These are phyloP conservation scores for Aromia moschata DNA, from an alignment of 2,888 invertebrate genomes.

Conservation along the genomic window DNA sequence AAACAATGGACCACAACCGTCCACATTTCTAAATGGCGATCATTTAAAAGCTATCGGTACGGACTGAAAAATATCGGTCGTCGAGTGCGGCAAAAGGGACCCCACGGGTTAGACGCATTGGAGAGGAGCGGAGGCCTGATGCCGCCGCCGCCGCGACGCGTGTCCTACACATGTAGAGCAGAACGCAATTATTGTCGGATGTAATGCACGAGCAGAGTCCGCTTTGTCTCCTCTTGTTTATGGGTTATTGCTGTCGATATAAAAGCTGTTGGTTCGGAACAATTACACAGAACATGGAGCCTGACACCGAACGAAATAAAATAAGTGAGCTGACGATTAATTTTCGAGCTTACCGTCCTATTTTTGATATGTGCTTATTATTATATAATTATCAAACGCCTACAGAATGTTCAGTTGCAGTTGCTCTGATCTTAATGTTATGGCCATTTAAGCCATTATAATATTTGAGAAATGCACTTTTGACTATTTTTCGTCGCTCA, in stretches of 20 bases:
- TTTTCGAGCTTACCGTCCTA: too few species aligned
- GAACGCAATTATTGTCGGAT: conserved; percentile 61
- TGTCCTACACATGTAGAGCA: conserved; percentile 63
- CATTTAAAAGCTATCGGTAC: too few species aligned
- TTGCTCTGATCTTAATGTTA: too few species aligned
- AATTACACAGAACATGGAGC: conserved; percentile 43
- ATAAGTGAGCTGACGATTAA: conserved; percentile 3
- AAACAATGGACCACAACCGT: too few species aligned
- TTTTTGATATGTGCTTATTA: too few species aligned
- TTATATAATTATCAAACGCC: too few species aligned
- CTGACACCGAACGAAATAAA: conserved; percentile 29
- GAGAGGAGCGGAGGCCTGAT: conserved; percentile 40
- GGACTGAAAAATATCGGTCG: too few species aligned
- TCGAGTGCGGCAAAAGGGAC: conserved; percentile 15
- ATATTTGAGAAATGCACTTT: too few species aligned
- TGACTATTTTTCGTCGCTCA: too few species aligned
- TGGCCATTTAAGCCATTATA: too few species aligned
- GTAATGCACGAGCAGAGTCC: conserved; percentile 58
- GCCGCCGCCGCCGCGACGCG: conserved; percentile 59
- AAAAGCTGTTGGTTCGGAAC: conserved; percentile 60
- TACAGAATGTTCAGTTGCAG: too few species aligned
- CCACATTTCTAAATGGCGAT: too few species aligned
- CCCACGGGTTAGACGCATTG: conserved; percentile 29
- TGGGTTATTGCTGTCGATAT: conserved; percentile 60
- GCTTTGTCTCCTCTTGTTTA: conserved; percentile 61